These are phyloP conservation scores for Leucophenga varia DNA, from an alignment of 1,140 invertebrate species.

Conservation along the genomic window DNA sequence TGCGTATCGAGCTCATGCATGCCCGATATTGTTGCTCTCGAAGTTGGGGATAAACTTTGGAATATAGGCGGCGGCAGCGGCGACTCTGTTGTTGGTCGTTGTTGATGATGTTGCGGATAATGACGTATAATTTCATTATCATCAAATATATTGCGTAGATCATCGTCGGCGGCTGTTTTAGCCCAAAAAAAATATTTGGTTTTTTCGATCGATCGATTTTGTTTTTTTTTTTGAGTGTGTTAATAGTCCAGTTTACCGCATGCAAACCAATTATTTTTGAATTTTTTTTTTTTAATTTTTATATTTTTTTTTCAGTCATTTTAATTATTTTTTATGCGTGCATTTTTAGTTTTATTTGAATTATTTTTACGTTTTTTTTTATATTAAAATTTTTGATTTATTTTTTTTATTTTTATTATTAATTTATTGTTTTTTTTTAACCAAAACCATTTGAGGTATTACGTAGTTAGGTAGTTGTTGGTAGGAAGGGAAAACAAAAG, in stretches of 20 bases:
- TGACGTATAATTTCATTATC: conserved; percentile 32
- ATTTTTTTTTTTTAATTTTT: conserved; percentile 10
- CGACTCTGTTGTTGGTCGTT: background rate
- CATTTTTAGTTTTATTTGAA: too few relatives aligned
- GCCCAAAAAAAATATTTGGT: conserved; percentile 4
- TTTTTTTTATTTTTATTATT: too few relatives aligned
- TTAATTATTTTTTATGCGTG: too few relatives aligned
- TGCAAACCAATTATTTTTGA: conserved; percentile 33
- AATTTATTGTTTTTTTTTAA: too few relatives aligned
- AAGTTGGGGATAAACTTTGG: too few relatives aligned
- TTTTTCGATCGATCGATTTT: conserved; percentile 1
- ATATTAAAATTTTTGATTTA: too few relatives aligned
- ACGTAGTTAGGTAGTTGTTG: too few relatives aligned
- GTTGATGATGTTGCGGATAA: conserved; percentile 19
- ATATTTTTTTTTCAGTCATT: conserved; percentile 10
- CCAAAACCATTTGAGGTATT: too few relatives aligned
- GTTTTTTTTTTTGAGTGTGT: conserved; percentile 11
- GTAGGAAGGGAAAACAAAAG: too few relatives aligned
- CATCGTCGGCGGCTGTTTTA: conserved; percentile 7
- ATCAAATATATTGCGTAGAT: conserved; percentile 22
- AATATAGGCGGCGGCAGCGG: background rate
- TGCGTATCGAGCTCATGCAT: conserved; percentile 22
- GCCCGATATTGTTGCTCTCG: conserved; percentile 7
- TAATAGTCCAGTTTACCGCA: conserved; percentile 18
- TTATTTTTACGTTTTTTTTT: too few relatives aligned